phyloP scores from a whole-genome alignment of 2,888 invertebrate species.

The Fragum whitleyi region DNA sequence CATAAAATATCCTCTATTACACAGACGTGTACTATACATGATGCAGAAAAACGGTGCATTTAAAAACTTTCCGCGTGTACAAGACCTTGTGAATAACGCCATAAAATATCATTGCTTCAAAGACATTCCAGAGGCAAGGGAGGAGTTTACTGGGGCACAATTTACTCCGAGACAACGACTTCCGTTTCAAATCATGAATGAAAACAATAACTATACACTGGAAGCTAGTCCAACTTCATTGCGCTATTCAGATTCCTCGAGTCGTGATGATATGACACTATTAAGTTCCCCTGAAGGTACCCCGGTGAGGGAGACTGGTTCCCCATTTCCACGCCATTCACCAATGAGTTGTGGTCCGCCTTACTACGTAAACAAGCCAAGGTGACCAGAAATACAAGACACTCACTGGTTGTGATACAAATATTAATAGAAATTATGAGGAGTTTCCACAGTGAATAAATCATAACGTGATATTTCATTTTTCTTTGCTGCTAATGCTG shows the following conservation, averaged over 20 bases:
- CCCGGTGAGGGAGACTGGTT: conserved; percentile 32
- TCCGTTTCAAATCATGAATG: conserved; percentile 36
- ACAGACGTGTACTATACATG: conserved; percentile 79
- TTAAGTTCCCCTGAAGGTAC: conserved; percentile 53
- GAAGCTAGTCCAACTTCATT: conserved; percentile 65
- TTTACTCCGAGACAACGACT: conserved; percentile 57
- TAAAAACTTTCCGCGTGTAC: conserved; percentile 80
- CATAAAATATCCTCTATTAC: conserved; percentile 79
- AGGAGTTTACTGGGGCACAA: conserved; percentile 78
- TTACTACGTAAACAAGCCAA: conserved; percentile 53
- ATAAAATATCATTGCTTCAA: conserved; percentile 80
- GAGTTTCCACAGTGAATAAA: no score
- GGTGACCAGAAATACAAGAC: conserved; percentile 31
- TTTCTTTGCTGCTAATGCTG: no score
- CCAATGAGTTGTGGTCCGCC: conserved; percentile 19
- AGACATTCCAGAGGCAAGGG: conserved; percentile 78
- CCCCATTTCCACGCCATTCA: conserved; percentile 13
- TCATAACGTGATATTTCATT: no score
- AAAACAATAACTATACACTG: conserved; percentile 64
- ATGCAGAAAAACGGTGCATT: conserved; percentile 80
- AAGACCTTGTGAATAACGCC: conserved; percentile 77
- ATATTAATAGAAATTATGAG: no score
- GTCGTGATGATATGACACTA: conserved; percentile 57
- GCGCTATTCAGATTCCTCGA: conserved; percentile 64
- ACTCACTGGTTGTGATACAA: no score